These are phyloP conservation scores for Girardia tigrina DNA, from an alignment of 2,888 invertebrate genomes.

Conservation along the genomic window DNA sequence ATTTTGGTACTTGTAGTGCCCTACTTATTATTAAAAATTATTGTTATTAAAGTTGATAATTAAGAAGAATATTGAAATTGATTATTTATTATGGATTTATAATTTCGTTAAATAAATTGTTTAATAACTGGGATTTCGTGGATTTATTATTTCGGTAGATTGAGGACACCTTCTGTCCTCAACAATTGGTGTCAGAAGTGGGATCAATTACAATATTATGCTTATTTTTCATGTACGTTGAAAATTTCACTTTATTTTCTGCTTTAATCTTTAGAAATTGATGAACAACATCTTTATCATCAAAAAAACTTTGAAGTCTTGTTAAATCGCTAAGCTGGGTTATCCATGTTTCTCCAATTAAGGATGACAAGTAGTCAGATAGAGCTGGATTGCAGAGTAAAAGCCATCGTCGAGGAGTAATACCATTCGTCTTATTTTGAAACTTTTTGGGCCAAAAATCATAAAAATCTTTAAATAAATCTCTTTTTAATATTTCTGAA, in stretches of 20 bases:
- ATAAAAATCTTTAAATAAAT: slow-evolving; percentile 75
- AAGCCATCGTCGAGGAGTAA: slow-evolving; percentile 93
- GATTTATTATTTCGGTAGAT: no score
- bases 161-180: no score
- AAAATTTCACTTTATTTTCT: slow-evolving; percentile 79
- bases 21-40: no score
- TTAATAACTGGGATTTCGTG: no score
- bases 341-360: slow-evolving; percentile 92
- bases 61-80: no score
- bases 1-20: no score
- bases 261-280: slow-evolving; percentile 84
- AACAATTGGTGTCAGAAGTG: no score
- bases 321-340: slow-evolving; percentile 73
- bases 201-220: slow-evolving; percentile 78
- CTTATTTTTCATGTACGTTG: slow-evolving; percentile 69
- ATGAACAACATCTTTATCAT: slow-evolving; percentile 75
- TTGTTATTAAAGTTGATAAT: no score
- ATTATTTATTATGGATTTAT: no score
- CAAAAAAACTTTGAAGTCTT: slow-evolving; percentile 67
- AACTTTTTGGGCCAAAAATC: slow-evolving; percentile 86
- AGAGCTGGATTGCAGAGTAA: slow-evolving; percentile 87
- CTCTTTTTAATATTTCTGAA: slow-evolving; percentile 74
- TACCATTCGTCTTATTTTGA: slow-evolving; percentile 98
- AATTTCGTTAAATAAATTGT: no score
- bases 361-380: slow-evolving; percentile 81